Conservation (phyloP, 2,888 invertebrate species). For the Galerucella calmariensis region DNA sequence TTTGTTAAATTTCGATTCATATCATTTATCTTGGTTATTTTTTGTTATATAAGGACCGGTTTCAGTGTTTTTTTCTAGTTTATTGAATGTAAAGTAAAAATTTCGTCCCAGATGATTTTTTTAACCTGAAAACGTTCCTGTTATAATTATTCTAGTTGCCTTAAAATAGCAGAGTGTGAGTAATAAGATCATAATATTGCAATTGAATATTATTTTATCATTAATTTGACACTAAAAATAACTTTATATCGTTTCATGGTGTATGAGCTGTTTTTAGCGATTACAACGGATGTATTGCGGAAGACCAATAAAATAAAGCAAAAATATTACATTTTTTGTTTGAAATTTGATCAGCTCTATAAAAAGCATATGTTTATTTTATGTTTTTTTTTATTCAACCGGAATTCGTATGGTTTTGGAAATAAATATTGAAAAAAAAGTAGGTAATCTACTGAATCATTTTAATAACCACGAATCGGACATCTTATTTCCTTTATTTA, state of each 20-base stretch:
- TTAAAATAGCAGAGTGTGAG: not conserved
- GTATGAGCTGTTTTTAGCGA: not conserved
- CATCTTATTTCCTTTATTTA: not conserved
- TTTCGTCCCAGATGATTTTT: too few relatives aligned
- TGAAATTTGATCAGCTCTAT: not conserved
- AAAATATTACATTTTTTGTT: not conserved
- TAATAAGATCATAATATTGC: not conserved
- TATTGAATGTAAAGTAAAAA: too few relatives aligned
- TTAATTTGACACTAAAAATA: not conserved
- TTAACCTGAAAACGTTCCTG: too few relatives aligned
- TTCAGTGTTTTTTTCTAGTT: too few relatives aligned
- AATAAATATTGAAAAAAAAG: not conserved
- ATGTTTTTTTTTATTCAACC: not conserved
- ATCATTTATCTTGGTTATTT: not conserved
- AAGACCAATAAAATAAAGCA: slow-evolving; percentile 1
- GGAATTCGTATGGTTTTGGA: not conserved
- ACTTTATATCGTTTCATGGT: not conserved
- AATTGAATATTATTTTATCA: not conserved
- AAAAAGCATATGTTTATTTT: not conserved
- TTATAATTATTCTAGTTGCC: too few relatives aligned
- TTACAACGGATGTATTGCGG: not conserved
- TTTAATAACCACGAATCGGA: not conserved
- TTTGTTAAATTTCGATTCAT: not conserved
- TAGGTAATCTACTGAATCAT: not conserved
- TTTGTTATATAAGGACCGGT: too few relatives aligned